Conservation (phyloP, 2,888 invertebrate species). For the Hesperia comma region DNA sequence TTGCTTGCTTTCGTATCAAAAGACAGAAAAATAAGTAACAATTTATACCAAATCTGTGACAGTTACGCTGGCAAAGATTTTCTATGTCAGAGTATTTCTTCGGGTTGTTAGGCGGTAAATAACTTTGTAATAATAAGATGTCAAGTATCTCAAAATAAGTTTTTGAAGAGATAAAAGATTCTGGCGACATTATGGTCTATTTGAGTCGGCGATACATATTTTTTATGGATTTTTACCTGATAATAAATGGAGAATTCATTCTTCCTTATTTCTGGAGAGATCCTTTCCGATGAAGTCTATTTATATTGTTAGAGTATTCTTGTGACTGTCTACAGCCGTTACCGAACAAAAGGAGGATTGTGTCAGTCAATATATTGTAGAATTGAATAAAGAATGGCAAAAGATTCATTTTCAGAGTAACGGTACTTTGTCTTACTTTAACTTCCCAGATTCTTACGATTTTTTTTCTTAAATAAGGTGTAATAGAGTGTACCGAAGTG, state of each 20-base stretch:
- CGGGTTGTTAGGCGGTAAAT: constrained; percentile 30
- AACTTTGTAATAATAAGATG: constrained; percentile 29
- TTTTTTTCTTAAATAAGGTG: too few species aligned
- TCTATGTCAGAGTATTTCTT: constrained; percentile 32
- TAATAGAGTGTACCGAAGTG: too few species aligned
- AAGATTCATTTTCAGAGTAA: too few species aligned
- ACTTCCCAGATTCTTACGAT: too few species aligned
- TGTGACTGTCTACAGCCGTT: not conserved
- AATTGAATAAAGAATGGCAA: too few species aligned
- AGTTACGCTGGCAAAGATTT: constrained; percentile 22
- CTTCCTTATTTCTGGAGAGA: constrained; percentile 37
- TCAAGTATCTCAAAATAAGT: constrained; percentile 28
- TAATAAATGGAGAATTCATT: constrained; percentile 37
- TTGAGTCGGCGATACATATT: constrained; percentile 16
- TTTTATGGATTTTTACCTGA: constrained; percentile 39
- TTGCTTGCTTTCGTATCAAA: constrained; percentile 9
- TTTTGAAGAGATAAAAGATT: constrained; percentile 18
- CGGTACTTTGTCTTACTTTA: too few species aligned
- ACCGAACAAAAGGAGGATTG: not conserved
- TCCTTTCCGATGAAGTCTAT: constrained; percentile 22
- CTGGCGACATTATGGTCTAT: constrained; percentile 6
- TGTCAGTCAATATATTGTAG: too few species aligned
- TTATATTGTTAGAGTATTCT: constrained; percentile 8
- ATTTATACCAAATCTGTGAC: constrained; percentile 16
- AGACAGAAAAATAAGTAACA: constrained; percentile 19